These are phyloP conservation scores for Hypotaenidia philippensis DNA, from an alignment of 2,797 vertebrate species.

Conservation along the genomic window DNA sequence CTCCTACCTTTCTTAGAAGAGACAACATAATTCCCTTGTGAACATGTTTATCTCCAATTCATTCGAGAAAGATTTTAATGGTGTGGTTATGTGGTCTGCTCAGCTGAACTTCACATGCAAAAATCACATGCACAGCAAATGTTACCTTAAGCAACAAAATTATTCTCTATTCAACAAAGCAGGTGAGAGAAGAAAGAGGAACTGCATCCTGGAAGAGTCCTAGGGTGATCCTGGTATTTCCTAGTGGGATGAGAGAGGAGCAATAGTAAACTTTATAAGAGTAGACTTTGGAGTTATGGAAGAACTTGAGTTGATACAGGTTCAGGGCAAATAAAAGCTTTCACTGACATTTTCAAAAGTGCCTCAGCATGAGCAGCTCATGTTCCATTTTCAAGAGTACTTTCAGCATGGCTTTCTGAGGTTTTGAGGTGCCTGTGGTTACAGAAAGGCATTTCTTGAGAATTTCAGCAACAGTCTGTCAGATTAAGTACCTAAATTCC, in stretches of 20 bases:
- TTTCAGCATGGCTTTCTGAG: neutral
- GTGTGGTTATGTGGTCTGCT: neutral
- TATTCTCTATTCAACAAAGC: neutral
- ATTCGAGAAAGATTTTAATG: neutral
- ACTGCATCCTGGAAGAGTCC: neutral
- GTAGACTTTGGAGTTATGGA: neutral
- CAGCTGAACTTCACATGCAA: neutral
- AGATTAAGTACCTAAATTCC: neutral
- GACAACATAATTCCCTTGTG: neutral
- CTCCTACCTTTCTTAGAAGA: neutral
- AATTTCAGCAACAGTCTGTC: neutral
- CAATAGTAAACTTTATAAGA: neutral
- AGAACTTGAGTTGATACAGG: neutral
- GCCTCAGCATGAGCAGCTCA: neutral
- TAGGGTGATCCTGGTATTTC: neutral
- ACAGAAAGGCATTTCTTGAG: neutral
- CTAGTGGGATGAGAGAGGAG: neutral
- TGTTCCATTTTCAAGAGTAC: neutral
- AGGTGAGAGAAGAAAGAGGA: neutral
- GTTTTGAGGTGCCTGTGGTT: neutral
- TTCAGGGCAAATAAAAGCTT: neutral
- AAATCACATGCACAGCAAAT: neutral
- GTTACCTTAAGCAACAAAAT: neutral
- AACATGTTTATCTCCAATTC: neutral
- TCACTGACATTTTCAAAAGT: neutral